Conservation (phyloP, 2,888 invertebrate genomes). For the Metacarcinus magister region DNA sequence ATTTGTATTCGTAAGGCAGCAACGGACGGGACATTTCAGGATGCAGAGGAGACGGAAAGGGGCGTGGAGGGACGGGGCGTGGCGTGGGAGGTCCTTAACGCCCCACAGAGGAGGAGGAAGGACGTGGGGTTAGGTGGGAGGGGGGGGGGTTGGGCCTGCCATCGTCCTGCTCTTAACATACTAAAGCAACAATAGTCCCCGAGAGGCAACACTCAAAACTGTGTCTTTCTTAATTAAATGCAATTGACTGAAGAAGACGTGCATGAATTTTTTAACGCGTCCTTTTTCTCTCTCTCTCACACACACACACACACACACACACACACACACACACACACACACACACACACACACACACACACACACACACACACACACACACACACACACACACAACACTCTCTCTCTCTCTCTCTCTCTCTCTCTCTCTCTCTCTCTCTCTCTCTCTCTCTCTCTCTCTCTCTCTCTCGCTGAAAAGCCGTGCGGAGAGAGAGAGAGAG, state of each 20-base stretch:
- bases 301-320: not conserved
- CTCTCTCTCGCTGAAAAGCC: no score
- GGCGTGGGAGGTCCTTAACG: no score
- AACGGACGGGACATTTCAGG: not conserved
- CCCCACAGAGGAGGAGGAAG: no score
- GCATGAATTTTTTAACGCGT: not conserved
- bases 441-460: not conserved
- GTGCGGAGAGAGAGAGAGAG: not conserved
- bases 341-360: no score
- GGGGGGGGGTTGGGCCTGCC: not conserved
- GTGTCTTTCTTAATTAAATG: constrained; percentile 27
- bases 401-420: no score
- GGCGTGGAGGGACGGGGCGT: not conserved
- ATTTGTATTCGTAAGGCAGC: not conserved
- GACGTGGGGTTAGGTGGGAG: not conserved
- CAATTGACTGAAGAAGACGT: not conserved
- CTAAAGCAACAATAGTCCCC: not conserved
- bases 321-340: no score
- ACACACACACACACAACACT: no score
- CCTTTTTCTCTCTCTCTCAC: not conserved
- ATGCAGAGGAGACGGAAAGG: not conserved
- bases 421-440: not conserved
- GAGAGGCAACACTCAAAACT: not conserved
- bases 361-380: no score
- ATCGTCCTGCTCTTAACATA: not conserved